Conservation (phyloP, 64 coral and sea anemone species). For the Acropora tenuis region DNA sequence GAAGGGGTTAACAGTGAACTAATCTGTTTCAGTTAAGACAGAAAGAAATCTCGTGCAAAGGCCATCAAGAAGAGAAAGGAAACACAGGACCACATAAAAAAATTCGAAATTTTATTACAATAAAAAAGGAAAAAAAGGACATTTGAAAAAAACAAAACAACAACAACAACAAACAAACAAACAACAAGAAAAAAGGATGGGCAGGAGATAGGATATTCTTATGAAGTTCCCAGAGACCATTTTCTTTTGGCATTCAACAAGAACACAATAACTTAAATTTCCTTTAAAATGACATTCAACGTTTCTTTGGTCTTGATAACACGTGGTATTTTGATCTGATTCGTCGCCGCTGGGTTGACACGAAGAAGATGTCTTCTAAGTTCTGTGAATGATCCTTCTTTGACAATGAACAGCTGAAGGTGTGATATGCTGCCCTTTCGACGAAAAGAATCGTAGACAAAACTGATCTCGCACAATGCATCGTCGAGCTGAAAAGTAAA, state of each 20-base stretch:
- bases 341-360: constrained; percentile 53
- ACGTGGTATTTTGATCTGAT: constrained; percentile 73
- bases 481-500: constrained; percentile 41
- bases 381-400: constrained; percentile 40
- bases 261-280: neutral
- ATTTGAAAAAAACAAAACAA: too few species aligned
- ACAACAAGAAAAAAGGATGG: too few species aligned
- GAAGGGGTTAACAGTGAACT: too few species aligned
- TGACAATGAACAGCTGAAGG: constrained; percentile 26
- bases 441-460: constrained; percentile 64
- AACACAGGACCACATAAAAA: too few species aligned
- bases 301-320: constrained; percentile 59
- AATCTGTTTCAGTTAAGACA: too few species aligned
- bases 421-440: constrained; percentile 56
- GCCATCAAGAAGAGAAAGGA: too few species aligned
- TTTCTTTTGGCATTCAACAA: neutral
- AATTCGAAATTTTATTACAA: too few species aligned
- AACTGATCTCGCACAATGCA: constrained; percentile 49
- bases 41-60: too few species aligned
- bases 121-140: too few species aligned
- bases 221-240: too few species aligned
- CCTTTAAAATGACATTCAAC: constrained; percentile 38
- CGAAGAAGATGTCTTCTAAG: constrained; percentile 48
- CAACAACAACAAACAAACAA: too few species aligned
- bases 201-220: too few species aligned